phyloP scores from a whole-genome alignment of 2,888 invertebrate genomes.

The Willowsia nigromaculata region DNA sequence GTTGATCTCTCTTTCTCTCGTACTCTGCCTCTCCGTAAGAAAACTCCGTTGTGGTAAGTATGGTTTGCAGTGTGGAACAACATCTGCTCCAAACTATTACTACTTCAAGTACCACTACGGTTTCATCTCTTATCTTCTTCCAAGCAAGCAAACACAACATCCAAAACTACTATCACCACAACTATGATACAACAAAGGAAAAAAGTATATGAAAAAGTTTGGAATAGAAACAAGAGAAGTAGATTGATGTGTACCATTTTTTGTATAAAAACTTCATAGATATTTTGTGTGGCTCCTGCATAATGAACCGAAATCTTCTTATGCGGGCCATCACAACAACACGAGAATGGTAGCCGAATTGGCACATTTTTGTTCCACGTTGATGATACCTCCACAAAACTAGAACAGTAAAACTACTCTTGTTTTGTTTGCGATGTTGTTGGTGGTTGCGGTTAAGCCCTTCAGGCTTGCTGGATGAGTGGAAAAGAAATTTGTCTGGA shows the following conservation, averaged over 20 bases:
- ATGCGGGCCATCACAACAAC: slow-evolving; percentile 49
- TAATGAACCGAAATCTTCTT: slow-evolving; percentile 65
- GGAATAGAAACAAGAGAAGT: background rate
- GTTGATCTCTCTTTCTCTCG: background rate
- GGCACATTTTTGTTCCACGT: slow-evolving; percentile 43
- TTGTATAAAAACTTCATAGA: background rate
- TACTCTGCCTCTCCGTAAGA: background rate
- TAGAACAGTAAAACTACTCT: background rate
- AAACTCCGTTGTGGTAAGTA: slow-evolving; percentile 5
- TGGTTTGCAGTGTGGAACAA: background rate
- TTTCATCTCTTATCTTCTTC: background rate
- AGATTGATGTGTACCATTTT: slow-evolving; percentile 19
- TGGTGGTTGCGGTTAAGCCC: slow-evolving; percentile 4
- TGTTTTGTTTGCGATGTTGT: background rate
- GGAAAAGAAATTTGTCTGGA: background rate
- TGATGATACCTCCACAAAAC: background rate
- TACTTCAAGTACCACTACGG: background rate
- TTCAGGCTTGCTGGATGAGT: slow-evolving; percentile 15
- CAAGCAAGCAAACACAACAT: slow-evolving; percentile 6
- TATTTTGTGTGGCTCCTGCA: slow-evolving; percentile 46
- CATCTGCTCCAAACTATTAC: slow-evolving; percentile 2
- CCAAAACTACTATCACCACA: background rate
- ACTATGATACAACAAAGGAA: background rate
- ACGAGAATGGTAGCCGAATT: background rate
- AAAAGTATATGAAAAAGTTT: slow-evolving; percentile 19